Conservation (phyloP, 1,140 invertebrate genomes). For the Sitophilus oryzae region DNA sequence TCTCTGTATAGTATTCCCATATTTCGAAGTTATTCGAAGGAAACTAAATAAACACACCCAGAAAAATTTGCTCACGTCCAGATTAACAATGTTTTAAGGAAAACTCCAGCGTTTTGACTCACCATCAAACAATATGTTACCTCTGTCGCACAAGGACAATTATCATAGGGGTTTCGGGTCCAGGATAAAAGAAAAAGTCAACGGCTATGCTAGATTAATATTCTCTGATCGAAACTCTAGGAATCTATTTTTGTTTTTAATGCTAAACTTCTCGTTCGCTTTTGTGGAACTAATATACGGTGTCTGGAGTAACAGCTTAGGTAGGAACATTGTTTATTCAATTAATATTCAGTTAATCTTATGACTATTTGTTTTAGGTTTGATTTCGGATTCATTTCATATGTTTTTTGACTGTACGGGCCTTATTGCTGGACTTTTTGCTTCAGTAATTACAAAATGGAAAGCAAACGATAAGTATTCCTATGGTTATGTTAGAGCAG, state of each 20-base stretch:
- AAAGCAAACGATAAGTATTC: slow-evolving; percentile 89
- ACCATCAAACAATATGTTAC: slow-evolving; percentile 57
- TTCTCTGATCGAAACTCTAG: slow-evolving; percentile 89
- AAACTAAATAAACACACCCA: too few relatives aligned
- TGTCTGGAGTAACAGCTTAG: slow-evolving; percentile 91
- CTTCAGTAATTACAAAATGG: slow-evolving; percentile 89
- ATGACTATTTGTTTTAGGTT: slow-evolving; percentile 61
- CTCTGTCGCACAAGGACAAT: slow-evolving; percentile 71
- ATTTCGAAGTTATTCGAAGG: too few relatives aligned
- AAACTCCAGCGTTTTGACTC: background rate
- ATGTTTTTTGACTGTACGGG: slow-evolving; percentile 99
- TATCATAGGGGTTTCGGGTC: slow-evolving; percentile 51
- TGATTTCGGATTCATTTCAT: slow-evolving; percentile 98
- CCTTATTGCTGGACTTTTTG: slow-evolving; percentile 84
- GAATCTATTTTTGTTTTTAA: slow-evolving; percentile 90
- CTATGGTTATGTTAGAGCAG: slow-evolving; percentile 93
- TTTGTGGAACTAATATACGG: slow-evolving; percentile 96
- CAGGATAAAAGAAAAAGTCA: slow-evolving; percentile 63
- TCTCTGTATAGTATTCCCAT: too few relatives aligned
- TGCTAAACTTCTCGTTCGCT: slow-evolving; percentile 91
- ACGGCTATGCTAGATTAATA: slow-evolving; percentile 77
- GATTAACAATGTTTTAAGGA: slow-evolving; percentile 13
- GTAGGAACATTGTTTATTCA: slow-evolving; percentile 42
- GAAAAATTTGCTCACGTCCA: background rate
- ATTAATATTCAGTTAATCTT: too few relatives aligned